Base-by-base conservation (phyloP, 2,888 invertebrate species). In the Drosophila barbarae region DNA sequence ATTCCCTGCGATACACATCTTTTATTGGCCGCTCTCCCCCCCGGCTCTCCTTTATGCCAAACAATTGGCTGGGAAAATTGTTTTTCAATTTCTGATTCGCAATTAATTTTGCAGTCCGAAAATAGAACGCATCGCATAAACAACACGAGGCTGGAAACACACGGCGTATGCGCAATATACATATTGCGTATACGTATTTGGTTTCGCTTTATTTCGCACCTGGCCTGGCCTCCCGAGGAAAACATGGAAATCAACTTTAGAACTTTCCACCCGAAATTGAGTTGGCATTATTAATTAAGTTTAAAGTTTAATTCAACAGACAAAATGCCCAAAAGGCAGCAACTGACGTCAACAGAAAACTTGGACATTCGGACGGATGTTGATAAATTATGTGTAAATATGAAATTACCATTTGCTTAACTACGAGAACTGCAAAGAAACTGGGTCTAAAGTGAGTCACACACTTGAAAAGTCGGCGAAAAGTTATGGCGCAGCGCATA, bases 351-450 rank as follows among this genome's bases (percentile, higher is more conserved):
- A 63, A 57, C 42, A 23, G 52, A 61, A 38, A 50, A 53, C 44
- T 60, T 38, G 46, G 49, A 41, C 46, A 12, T 21, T 50, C 44
- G 44, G 50, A 55, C 55, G 55, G 52, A 51, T 51, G 38, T 47
- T 72, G 69, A 78, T 79, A 66, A 71, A 79, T 76, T 72, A 60
- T 69, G 80, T 71, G 73, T 72, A 80, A 79, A 77, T 71, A 77
- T 36, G 39, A 42, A 36, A 57, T 55, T 38, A 55, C n/a, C 50
- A 67, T 49, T 50, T 34, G 42, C 46, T 9, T 23, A 18, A 30
- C 30, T 46, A 30, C 46, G 26, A 23, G 21, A 49, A 56, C 18
- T 18, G 18, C 18, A 18, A 18, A 18, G 18, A 18, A 18, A 57
- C 41, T 57, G 58, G 35, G 39, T 26, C 44, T 13, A 66, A 69